These are phyloP conservation scores for Erethizon dorsatum DNA, from an alignment of 2,797 vertebrate genomes.

Conservation along the genomic window DNA sequence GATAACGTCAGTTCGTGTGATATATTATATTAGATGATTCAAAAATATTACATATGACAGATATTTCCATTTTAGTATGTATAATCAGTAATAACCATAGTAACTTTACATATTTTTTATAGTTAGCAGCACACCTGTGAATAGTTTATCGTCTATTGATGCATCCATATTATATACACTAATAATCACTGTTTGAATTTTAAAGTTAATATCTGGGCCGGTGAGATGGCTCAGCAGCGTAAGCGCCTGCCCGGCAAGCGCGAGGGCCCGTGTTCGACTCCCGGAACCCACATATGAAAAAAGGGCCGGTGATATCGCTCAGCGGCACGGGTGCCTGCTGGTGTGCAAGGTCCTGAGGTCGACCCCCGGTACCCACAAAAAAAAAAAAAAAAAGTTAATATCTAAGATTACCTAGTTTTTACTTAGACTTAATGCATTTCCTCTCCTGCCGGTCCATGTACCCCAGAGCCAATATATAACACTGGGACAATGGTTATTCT, in stretches of 20 bases:
- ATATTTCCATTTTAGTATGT: neutral
- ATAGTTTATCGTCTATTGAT: neutral
- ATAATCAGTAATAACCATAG: neutral
- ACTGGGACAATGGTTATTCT: neutral
- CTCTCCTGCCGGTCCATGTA: neutral
- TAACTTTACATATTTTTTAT: neutral
- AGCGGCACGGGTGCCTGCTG: too few species aligned
- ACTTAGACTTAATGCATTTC: neutral
- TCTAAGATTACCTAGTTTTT: neutral
- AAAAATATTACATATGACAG: neutral
- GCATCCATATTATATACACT: neutral
- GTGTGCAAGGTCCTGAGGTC: too few species aligned
- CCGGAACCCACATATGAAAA: too few species aligned
- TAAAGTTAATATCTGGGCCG: neutral
- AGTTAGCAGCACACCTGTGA: neutral
- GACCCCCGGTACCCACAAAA: too few species aligned
- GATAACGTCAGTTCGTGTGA: neutral
- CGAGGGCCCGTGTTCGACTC: too few species aligned
- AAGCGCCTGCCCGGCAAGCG: too few species aligned
- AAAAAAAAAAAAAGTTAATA: neutral
- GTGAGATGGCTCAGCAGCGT: too few species aligned
- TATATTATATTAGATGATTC: neutral
- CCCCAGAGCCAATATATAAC: neutral
- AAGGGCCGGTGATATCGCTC: too few species aligned
- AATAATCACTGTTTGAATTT: neutral